A percentile compares a stretch with the other conserved stretches of the same genome.
Evolutionary conservation across 2,113 vertebrate species (phyloP).

Genomic region (Gasterosteus aculeatus): DNA sequence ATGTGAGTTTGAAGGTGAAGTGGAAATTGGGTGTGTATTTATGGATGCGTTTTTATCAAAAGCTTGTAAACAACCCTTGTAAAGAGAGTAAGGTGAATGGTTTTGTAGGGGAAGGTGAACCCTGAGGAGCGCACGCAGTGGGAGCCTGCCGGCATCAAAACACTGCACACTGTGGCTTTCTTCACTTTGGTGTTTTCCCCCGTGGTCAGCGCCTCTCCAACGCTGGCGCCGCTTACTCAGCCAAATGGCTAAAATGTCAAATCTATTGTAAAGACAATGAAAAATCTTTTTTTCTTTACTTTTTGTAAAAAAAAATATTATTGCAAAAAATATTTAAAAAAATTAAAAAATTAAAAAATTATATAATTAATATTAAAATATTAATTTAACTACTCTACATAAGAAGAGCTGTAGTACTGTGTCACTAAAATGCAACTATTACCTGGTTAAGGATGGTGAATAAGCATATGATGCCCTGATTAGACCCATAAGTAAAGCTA

Average conservation of each 20-base stretch:
- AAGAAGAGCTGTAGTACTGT: not conserved
- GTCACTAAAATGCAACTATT: not conserved
- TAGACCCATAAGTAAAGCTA: too few species aligned
- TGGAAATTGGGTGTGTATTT: conserved; percentile 40
- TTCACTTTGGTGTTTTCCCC: not conserved
- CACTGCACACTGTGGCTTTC: not conserved
- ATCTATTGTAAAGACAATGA: not conserved
- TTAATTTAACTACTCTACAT: not conserved
- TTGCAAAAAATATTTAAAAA: too few species aligned
- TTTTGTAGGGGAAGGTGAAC: conserved; percentile 30
- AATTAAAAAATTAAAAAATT: too few species aligned
- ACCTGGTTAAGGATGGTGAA: not conserved
- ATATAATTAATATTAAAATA: too few species aligned
- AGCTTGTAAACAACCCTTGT: conserved; percentile 41
- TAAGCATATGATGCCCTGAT: not conserved
- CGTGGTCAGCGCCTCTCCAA: not conserved
- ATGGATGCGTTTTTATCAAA: conserved; percentile 35
- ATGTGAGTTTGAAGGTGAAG: conserved; percentile 49
- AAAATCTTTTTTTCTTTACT: not conserved
- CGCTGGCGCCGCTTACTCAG: not conserved
- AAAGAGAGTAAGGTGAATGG: conserved; percentile 38
- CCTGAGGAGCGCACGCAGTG: not conserved
- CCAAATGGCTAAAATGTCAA: not conserved
- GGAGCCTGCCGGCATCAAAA: conserved; percentile 7
- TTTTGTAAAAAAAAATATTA: too few species aligned